Percentiles rank a stretch among this genome's conserved stretches.
phyloP scores from a whole-genome alignment of 1,140 invertebrate genomes.

The Drosophila takahashii region DNA sequence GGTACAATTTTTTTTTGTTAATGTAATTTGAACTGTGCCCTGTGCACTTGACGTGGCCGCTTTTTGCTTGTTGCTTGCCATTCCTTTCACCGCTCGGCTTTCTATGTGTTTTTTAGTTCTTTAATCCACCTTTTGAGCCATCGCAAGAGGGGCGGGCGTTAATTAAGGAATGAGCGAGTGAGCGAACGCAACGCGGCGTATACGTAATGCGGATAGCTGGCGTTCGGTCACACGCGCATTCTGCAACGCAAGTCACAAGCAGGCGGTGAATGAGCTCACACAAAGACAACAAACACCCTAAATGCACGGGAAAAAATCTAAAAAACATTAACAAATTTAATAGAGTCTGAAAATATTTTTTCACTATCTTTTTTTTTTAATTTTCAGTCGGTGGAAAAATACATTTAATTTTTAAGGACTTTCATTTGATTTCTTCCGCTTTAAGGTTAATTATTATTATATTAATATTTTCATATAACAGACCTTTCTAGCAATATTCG shows the following conservation, averaged over 20 bases:
- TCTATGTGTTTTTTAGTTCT: slow-evolving; percentile 20
- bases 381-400: no score
- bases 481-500: no score
- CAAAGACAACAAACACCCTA: slow-evolving; percentile 4
- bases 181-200: slow-evolving; percentile 60
- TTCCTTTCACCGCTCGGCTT: slow-evolving; percentile 18
- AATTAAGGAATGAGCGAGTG: slow-evolving; percentile 61
- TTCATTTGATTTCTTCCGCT: no score
- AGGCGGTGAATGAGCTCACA: slow-evolving; percentile 46
- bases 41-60: slow-evolving; percentile 40
- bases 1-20: slow-evolving; percentile 61
- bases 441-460: no score
- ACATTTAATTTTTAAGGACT: no score
- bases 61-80: slow-evolving; percentile 52
- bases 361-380: no score
- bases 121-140: slow-evolving; percentile 62
- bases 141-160: slow-evolving; percentile 45
- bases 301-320: not conserved
- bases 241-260: slow-evolving; percentile 41
- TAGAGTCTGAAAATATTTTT: no score
- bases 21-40: slow-evolving; percentile 69
- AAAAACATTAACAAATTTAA: no score
- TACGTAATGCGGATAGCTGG: slow-evolving; percentile 71
- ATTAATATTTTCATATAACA: no score
- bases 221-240: slow-evolving; percentile 75